Evolutionary conservation across 2,113 vertebrate species (phyloP).

Genomic region (Paracanthobrama guichenoti): DNA sequence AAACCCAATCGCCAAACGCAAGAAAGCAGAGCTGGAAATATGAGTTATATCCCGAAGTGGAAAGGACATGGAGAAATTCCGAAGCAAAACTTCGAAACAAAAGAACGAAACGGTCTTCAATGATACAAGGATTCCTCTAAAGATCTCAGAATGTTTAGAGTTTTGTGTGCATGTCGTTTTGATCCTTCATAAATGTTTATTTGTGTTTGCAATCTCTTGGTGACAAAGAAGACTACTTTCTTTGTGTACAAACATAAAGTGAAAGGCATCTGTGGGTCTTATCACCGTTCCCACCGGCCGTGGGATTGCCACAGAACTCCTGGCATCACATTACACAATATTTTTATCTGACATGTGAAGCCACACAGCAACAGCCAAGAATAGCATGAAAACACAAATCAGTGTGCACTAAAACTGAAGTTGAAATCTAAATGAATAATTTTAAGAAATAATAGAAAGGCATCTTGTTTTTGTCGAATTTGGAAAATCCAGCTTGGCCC

Average conservation of each 20-base stretch:
- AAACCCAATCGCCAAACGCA: neutral
- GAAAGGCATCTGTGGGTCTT: neutral
- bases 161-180: neutral
- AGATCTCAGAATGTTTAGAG: neutral
- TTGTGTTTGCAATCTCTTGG: neutral
- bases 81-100: too few relatives aligned
- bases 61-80: neutral
- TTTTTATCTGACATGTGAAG: conserved; percentile 47
- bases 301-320: neutral
- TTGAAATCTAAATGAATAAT: neutral
- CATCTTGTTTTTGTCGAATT: neutral
- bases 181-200: neutral
- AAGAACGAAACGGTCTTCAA: neutral
- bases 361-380: conserved; percentile 14
- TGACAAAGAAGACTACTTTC: neutral
- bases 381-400: conserved; percentile 19
- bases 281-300: neutral
- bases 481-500: conserved; percentile 13
- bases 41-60: neutral
- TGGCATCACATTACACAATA: conserved; percentile 50
- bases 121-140: neutral
- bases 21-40: neutral
- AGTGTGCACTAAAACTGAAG: neutral
- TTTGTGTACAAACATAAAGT: neutral
- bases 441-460: neutral